A percentile compares a stretch with the other conserved stretches of the same genome.
Evolutionary conservation across 2,113 vertebrate genomes (phyloP).

Genomic region (Cichladusa arquata): DNA sequence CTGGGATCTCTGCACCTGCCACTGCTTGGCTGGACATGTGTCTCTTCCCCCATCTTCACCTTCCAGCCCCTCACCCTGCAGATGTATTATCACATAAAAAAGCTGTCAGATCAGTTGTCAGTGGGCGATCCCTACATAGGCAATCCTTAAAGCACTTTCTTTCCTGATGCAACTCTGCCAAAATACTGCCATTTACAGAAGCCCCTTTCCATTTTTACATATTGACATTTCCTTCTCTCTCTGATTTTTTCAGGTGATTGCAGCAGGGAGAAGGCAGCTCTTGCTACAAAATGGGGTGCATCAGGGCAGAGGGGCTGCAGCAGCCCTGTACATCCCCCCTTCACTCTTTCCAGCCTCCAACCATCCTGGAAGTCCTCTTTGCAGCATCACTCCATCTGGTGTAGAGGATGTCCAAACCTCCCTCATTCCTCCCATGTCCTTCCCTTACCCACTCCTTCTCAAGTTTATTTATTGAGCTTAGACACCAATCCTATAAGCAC

Average conservation of each 20-base stretch:
- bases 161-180: neutral
- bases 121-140: neutral
- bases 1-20: neutral
- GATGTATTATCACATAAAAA: neutral
- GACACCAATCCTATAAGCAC: neutral
- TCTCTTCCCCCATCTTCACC: neutral
- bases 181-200: neutral
- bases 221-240: neutral
- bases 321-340: neutral
- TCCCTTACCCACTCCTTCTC: neutral
- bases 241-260: neutral
- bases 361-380: neutral
- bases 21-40: accelerated
- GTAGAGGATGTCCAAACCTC: neutral
- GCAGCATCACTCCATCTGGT: neutral
- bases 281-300: neutral
- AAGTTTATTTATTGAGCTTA: constrained; percentile 30
- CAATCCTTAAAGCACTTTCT: neutral
- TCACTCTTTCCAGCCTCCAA: neutral
- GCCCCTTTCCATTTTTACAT: neutral
- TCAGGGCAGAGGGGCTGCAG: neutral
- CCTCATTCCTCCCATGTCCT: neutral
- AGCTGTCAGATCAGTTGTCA: neutral
- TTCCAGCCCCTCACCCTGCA: neutral
- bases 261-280: neutral